These are phyloP conservation scores for Hymenochirus boettgeri DNA, from an alignment of 2,113 vertebrate genomes.

Conservation along the genomic window DNA sequence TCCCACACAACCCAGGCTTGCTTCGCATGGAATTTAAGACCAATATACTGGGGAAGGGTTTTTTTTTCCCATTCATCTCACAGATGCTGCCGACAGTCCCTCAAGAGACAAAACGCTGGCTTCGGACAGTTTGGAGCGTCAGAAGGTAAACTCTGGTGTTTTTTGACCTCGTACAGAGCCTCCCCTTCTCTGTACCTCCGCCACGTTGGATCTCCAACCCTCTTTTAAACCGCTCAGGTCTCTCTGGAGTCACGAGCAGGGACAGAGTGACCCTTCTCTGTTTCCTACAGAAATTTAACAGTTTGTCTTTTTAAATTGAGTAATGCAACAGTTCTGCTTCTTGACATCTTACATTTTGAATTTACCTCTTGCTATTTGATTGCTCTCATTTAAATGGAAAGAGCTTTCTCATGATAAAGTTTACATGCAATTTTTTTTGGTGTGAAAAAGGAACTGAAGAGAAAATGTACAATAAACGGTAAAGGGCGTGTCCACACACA, in stretches of 20 bases:
- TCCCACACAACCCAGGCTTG: constrained; percentile 35
- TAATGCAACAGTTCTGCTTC: too few species aligned
- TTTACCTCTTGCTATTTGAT: too few species aligned
- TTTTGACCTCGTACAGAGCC: constrained; percentile 94
- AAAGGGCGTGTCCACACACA: too few species aligned
- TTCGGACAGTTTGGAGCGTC: constrained; percentile 91
- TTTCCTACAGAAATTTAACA: constrained; percentile 70
- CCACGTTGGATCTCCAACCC: constrained; percentile 74
- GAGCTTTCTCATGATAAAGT: too few species aligned
- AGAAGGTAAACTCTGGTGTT: constrained; percentile 97
- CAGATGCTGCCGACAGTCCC: constrained; percentile 97
- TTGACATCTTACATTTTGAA: too few species aligned
- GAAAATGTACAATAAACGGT: too few species aligned
- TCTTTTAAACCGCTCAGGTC: constrained; percentile 62
- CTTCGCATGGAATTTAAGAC: constrained; percentile 56
- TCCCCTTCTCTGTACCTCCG: constrained; percentile 99
- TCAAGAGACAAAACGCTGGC: constrained; percentile 90
- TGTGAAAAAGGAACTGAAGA: too few species aligned
- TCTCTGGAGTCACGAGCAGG: constrained; percentile 77
- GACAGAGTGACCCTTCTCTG: constrained; percentile 98
- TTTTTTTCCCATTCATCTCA: constrained; percentile 72
- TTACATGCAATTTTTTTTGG: too few species aligned
- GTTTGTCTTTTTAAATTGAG: too few species aligned
- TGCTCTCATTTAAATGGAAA: too few species aligned
- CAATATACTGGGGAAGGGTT: constrained; percentile 80